Evolutionary conservation across 2,888 invertebrate species (phyloP).

Genomic region (Hanleya hanleyi): DNA sequence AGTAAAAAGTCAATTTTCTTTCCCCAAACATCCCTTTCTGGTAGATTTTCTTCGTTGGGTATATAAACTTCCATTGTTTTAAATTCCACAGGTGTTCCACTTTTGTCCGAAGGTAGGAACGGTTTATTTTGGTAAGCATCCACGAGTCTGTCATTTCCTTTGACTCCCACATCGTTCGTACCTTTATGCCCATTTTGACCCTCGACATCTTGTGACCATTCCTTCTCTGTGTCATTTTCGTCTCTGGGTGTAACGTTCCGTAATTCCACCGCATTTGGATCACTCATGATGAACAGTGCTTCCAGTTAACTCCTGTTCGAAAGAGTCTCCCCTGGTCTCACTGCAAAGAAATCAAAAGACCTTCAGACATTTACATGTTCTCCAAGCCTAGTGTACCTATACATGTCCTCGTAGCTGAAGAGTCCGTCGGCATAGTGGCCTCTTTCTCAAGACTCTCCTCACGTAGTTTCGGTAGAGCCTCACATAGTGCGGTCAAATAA

Average conservation of each 20-base stretch:
- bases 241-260: neutral
- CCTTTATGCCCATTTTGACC: neutral
- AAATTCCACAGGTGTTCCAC: neutral
- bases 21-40: neutral
- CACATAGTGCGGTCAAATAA: too few relatives aligned
- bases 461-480: too few relatives aligned
- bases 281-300: neutral
- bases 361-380: too few relatives aligned
- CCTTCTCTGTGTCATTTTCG: neutral
- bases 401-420: too few relatives aligned
- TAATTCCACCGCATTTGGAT: neutral
- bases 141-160: neutral
- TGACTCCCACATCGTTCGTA: neutral
- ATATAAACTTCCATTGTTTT: neutral
- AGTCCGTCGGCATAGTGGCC: too few relatives aligned
- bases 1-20: neutral
- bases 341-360: too few relatives aligned
- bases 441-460: too few relatives aligned
- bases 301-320: too few relatives aligned
- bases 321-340: too few relatives aligned
- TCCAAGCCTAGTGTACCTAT: too few relatives aligned
- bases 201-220: neutral
- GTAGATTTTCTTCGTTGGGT: neutral
- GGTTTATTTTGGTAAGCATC: neutral
- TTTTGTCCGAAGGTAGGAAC: neutral